Evolutionary conservation across 2,888 invertebrate species (phyloP), one percentile per base, ranked within the genome.

Genomic region (Lycia hirtaria): DNA sequence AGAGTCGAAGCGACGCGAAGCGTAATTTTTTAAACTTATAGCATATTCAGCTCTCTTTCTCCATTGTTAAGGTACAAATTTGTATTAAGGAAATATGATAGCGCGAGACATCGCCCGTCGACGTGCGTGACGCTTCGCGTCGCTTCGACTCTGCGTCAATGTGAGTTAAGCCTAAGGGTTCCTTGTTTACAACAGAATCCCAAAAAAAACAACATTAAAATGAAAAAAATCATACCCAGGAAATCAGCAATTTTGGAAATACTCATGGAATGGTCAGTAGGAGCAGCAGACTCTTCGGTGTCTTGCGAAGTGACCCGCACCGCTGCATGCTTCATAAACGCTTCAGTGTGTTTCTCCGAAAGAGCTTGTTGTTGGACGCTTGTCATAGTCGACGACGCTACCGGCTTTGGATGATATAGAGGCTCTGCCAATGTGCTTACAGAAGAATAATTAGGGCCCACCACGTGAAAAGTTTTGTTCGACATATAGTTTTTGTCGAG

Each of bases 221-320:
- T n/a, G n/a, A n/a, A n/a, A n/a, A n/a, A n/a, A n/a, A n/a, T 64
- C 81, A 76, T 72, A 90, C 91, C 87, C 37, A 92, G 73, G 71
- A 81, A 87, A 65, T 88, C 88, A 28, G 86, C 87, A 68, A 92
- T 91, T 65, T 82, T 87, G 0, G 91, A 90, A 60, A 90, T 77
- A 60, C 88, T 90, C 17, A 91, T 65, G 1, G 91, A 91, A 68
- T 83, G 81, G 26, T 89, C 88, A 0, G 60, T 24, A 9, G 38
- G 56, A 26, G 32, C 38, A 4, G 44, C 43, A 0, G 66, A 64
- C 2, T 56, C 60, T n/a, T 58, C 62, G 2, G 66, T 83, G 17
- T 90, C 88, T 9, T 87, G 87, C 1, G 69, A 64, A 1, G 69
- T 69, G 26, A 80, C 44, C 38, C 72, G 72, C 19, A 85, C 56